These are phyloP conservation scores for Capitulum mitella DNA, from an alignment of 2,888 invertebrate species.

Conservation along the genomic window DNA sequence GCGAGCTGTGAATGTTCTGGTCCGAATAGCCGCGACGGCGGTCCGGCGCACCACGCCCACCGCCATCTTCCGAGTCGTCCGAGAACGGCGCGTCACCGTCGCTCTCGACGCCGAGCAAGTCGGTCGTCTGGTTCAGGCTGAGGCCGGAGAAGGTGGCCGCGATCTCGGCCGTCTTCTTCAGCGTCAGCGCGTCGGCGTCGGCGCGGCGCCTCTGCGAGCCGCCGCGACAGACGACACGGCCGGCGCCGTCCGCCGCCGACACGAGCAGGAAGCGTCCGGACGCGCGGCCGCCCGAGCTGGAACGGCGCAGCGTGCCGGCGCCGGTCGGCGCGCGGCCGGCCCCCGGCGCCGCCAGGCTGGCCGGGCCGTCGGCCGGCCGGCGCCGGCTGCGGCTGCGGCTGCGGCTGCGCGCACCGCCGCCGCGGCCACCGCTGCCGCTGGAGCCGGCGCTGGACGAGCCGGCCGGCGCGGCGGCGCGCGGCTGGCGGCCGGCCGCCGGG, in stretches of 20 bases:
- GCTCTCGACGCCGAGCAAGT: slow-evolving; percentile 36
- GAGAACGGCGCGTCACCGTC: slow-evolving; percentile 31
- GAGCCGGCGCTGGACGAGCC: neutral
- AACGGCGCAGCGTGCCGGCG: too few species aligned
- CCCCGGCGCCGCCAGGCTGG: neutral
- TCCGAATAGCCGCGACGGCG: slow-evolving; percentile 32
- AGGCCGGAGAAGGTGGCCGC: slow-evolving; percentile 74
- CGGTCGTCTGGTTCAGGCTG: slow-evolving; percentile 40
- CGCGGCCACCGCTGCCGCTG: neutral
- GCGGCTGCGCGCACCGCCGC: neutral
- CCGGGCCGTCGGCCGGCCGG: neutral
- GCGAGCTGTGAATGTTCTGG: slow-evolving; percentile 35
- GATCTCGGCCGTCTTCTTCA: slow-evolving; percentile 81
- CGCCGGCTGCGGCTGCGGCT: neutral
- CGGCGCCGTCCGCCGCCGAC: slow-evolving; percentile 48
- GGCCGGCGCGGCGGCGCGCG: slow-evolving; percentile 27
- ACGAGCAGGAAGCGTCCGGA: slow-evolving; percentile 46
- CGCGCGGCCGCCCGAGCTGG: too few species aligned
- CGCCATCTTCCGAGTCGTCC: too few species aligned
- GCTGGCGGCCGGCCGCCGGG: slow-evolving; percentile 27
- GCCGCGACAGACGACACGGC: slow-evolving; percentile 41
- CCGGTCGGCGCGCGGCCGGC: too few species aligned
- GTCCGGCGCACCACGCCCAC: neutral
- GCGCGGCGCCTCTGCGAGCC: slow-evolving; percentile 31
- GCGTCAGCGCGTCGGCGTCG: slow-evolving; percentile 60